Evolutionary conservation across 2,888 invertebrate genomes (phyloP), one percentile per base, ranked within the genome.

Genomic region (Geotrupes spiniger): DNA sequence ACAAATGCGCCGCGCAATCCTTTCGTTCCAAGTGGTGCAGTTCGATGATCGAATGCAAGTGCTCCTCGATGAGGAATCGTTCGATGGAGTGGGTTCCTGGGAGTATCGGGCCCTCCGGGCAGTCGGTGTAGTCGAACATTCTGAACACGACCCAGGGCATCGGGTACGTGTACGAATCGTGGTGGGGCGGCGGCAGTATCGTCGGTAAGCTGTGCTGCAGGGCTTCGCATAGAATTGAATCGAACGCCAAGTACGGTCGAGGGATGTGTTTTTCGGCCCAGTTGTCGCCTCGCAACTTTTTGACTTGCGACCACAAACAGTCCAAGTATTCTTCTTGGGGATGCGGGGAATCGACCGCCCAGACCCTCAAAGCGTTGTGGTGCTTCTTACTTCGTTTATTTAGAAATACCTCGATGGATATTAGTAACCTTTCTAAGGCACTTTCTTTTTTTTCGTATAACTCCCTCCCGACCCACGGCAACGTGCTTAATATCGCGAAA

Each of bases 81-180:
- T 99, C 99, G 53, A 99, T 96, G 0, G 98, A 92, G 75, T 98
- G 96, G 12, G 92, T 90, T 26, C 96, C 97, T 0, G 99, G 99
- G 44, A 99, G 75, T 36, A 89, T 84, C 0, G 91, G 89, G 44
- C 80, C 92, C 71, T 96, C 96, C 0, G 97, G 96, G 61, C 97
- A 96, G 74, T 99, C 99, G 0, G 97, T 96, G 71, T 98, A 96
- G 73, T 98, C 98, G 76, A 99, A 99, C 85, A 99, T 89, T 31
- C 92, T 82, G 73, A 95, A 98, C 17, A 97, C 88, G 1, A 93
- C 93, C 68, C 88, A 84, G 0, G 99, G 99, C 81, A 95, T 87
- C 0, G 98, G 98, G 74, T 99, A 99, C 15, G 81, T 78, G 66
- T 88, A 89, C 1, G 85, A 83, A 55, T 94, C 92, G 66, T 93